phyloP scores from a whole-genome alignment of 1,140 invertebrate genomes.

The Lucilia cuprina region DNA sequence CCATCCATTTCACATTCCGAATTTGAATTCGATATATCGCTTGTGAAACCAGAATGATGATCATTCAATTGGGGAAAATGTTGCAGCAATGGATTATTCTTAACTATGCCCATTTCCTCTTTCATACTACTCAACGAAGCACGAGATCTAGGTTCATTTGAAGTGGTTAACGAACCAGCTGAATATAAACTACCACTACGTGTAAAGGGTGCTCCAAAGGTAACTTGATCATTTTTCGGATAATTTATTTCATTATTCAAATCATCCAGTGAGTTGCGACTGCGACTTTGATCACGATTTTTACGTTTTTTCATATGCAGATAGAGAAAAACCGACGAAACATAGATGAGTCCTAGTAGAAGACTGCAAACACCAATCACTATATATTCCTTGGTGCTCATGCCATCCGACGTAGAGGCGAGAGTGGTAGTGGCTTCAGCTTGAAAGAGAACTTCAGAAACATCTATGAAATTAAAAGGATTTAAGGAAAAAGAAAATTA shows the following conservation, averaged over 20 bases:
- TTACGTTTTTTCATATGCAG: slow-evolving; percentile 72
- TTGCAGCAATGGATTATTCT: slow-evolving; percentile 77
- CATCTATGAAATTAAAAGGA: slow-evolving; percentile 64
- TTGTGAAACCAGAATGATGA: slow-evolving; percentile 64
- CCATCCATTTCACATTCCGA: slow-evolving; percentile 61
- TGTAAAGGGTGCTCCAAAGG: slow-evolving; percentile 54
- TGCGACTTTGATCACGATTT: slow-evolving; percentile 48
- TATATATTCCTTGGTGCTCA: slow-evolving; percentile 76
- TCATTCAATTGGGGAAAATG: slow-evolving; percentile 68
- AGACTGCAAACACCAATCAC: slow-evolving; percentile 82
- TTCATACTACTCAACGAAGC: slow-evolving; percentile 52
- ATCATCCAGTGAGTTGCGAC: slow-evolving; percentile 52
- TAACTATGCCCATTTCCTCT: slow-evolving; percentile 68
- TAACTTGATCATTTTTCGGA: slow-evolving; percentile 60
- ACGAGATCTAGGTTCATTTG: slow-evolving; percentile 47
- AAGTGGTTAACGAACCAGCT: slow-evolving; percentile 46
- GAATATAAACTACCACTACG: slow-evolving; percentile 56
- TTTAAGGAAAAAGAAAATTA: neutral
- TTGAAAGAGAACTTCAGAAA: slow-evolving; percentile 80
- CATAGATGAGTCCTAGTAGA: slow-evolving; percentile 81
- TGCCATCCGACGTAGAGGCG: slow-evolving; percentile 63
- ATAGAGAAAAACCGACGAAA: slow-evolving; percentile 82
- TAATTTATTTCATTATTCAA: slow-evolving; percentile 56
- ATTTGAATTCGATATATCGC: slow-evolving; percentile 62
- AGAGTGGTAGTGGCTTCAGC: slow-evolving; percentile 69